Base-by-base conservation (phyloP, 2,113 vertebrate genomes). In the Gobius niger region DNA sequence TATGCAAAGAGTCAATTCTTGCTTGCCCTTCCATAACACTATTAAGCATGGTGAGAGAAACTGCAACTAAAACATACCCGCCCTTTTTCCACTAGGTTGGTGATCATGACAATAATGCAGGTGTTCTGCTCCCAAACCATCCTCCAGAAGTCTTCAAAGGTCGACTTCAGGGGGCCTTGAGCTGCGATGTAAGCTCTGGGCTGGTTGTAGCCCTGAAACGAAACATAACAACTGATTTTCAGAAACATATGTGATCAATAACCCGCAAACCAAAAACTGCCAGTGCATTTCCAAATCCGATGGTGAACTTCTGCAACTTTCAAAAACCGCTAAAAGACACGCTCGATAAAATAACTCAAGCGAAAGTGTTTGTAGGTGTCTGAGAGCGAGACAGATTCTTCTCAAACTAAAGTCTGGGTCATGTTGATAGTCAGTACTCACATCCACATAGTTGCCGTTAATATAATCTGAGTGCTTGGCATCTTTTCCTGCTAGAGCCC, bases 41-140 rank as follows among this genome's bases (percentile, higher is more conserved):
- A 4, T 34, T 34, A 34, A 34, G 5, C 24, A 34, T 34, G 24
- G 24, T 4, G 24, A 34, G 24, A 34, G 24, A 34, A 34, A 34
- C 5, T 3, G 44, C 6, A 4, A 10, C 47, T 24, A 50, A 15
- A 70, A 91, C 96, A 82, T 94, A 99, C 98, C 87, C 98, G 91
- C 85, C 98, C 98, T 91, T 99, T 99, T 88, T 99, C 98, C 90
- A 99, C 98, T 52, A 99, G 94, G 89, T 99, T 99, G 7, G 98
- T 99, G 85, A 99, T 99, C 98, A 99, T 99, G 84, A 99, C 85
- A 82, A 99, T 97, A 90, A 98, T 95, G 78, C 94, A 94, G 46
- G 95, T 96, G 82, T 98, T 98, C 87, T 99, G 97, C 87, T 99
- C 97, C 98, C 98, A 99, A 88, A 99, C 93, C 98, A 99, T 99